Percentiles rank a stretch among this genome's conserved stretches.
phyloP scores from a whole-genome alignment of 2,113 vertebrate species.

The Gnathonemus longibarbis region DNA sequence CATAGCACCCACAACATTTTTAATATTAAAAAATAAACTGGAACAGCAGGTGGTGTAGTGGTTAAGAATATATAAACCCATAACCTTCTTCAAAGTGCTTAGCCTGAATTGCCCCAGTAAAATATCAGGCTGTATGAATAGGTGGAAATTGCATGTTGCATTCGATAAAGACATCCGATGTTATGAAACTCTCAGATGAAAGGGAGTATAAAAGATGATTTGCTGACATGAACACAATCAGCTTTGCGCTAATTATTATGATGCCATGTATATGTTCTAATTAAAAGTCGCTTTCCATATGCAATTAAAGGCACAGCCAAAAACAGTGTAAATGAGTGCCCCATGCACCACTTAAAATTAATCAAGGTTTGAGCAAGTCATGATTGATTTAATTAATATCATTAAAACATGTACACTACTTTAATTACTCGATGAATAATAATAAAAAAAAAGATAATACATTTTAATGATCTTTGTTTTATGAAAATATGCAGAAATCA shows the following conservation, averaged over 20 bases:
- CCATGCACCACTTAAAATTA: constrained; percentile 1
- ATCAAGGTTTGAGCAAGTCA: not conserved
- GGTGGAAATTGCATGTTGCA: not conserved
- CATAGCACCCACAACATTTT: not conserved
- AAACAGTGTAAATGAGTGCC: not conserved
- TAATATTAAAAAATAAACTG: constrained; percentile 1
- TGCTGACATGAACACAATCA: not conserved
- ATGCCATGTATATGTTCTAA: constrained; percentile 4
- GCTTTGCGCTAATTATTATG: not conserved
- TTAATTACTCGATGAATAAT: not conserved
- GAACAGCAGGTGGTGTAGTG: constrained; percentile 26
- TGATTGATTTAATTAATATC: constrained; percentile 6
- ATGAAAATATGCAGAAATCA: not conserved
- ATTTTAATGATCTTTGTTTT: not conserved
- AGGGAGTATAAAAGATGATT: not conserved
- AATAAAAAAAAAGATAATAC: not conserved
- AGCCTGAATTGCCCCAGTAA: not conserved
- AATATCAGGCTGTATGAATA: not conserved
- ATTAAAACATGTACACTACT: not conserved
- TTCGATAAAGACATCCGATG: not conserved
- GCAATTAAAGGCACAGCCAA: not conserved
- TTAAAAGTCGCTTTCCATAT: not conserved
- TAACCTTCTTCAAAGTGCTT: not conserved
- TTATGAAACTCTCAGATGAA: not conserved
- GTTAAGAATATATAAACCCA: not conserved